Conservation (phyloP, 2,888 invertebrate genomes). For the Leucophenga montana region DNA sequence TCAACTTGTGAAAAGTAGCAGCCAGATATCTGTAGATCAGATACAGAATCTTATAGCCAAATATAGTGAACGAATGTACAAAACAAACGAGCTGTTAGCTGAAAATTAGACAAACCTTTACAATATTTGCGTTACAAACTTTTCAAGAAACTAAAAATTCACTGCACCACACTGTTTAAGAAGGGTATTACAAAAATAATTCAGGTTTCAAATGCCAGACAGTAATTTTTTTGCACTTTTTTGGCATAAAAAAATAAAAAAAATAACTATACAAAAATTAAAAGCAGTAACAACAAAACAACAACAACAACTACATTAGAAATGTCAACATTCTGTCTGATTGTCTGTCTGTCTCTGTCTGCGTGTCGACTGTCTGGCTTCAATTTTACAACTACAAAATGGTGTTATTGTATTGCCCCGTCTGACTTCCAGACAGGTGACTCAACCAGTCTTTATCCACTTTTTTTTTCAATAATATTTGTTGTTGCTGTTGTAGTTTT, state of each 20-base stretch:
- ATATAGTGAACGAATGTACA: too few species aligned
- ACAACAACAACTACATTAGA: background rate
- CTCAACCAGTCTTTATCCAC: slow-evolving; percentile 46
- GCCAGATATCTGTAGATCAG: too few species aligned
- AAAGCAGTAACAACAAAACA: background rate
- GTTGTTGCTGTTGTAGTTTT: slow-evolving; percentile 32
- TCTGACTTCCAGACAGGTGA: slow-evolving; percentile 53
- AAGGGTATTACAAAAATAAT: slow-evolving; percentile 2
- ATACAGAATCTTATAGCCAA: too few species aligned
- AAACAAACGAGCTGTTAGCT: too few species aligned
- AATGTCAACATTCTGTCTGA: slow-evolving; percentile 13
- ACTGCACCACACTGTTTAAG: background rate
- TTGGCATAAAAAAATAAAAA: slow-evolving; percentile 21
- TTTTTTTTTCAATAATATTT: slow-evolving; percentile 27
- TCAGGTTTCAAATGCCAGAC: slow-evolving; percentile 40
- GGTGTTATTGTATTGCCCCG: slow-evolving; percentile 20
- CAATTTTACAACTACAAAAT: slow-evolving; percentile 5
- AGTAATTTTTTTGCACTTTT: slow-evolving; percentile 11
- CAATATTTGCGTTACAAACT: background rate
- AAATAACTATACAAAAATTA: too few species aligned
- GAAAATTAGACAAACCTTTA: too few species aligned
- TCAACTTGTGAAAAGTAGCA: too few species aligned
- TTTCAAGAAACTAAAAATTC: background rate
- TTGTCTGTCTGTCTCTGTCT: slow-evolving; percentile 18
- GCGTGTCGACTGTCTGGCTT: slow-evolving; percentile 31